Evolutionary conservation across 1,140 invertebrate genomes (phyloP), one percentile per base, ranked within the genome.

Genomic region (Idris sp.): DNA sequence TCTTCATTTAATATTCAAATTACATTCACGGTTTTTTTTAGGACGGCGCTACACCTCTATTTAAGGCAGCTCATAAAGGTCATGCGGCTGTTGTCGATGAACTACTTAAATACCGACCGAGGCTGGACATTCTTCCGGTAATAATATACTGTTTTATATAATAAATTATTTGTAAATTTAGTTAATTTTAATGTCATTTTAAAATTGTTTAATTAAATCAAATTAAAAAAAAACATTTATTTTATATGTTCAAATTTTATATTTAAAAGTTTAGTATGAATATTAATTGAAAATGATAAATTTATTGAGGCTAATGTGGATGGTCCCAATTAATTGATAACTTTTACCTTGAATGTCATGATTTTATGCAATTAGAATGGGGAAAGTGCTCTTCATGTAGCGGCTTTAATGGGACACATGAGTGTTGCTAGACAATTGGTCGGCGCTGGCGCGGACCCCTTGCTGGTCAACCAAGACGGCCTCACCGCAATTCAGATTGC

Each of bases 1-100:
- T 22, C 3, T 22, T 22, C 19, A 22, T 22, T 22, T 22, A 6
- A 2, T 4, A 22, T 22, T n/a, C n/a, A n/a, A 22, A 22, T 22
- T 22, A 4, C 2, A 22, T 22, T 4, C 2, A 22, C 6, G 19
- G 2, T 28, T 68, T 77, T 58, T 88, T 89, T 18, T 83, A 95
- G 92, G 95, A 97, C 87, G 96, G 96, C 9, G 95, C 95, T 13
- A 97, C 96, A 0, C 92, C 96, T 2, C 86, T 98, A 15, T 97
- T 97, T 83, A 97, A 98, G 87, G 96, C 96, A 1, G 91, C 94
- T 14, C 96, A 98, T 84, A 97, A 98, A 88, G 96, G 96, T 0
- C 95, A 97, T 81, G 87, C 92, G 2, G 92, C 93, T 26, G 95
- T 97, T n/a, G 92, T 96, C 0, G 90, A 91, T 0, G 94, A 95